Percentiles rank a stretch among this genome's conserved stretches.
These are phyloP conservation scores for Epirrita christyi DNA, from an alignment of 2,888 invertebrate genomes.

Conservation along the genomic window DNA sequence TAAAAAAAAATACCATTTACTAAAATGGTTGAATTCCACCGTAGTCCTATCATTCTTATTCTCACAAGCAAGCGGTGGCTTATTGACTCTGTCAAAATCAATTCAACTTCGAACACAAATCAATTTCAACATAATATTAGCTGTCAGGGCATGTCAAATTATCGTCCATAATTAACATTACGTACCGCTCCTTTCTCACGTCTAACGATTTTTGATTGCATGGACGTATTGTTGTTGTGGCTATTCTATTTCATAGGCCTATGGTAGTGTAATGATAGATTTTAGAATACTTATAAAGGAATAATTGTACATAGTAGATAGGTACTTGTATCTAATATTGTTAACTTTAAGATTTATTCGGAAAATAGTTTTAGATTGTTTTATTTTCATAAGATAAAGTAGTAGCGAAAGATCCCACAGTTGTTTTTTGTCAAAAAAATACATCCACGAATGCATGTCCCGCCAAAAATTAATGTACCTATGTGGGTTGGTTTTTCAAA, in stretches of 20 bases:
- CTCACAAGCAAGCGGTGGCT: slow-evolving; percentile 71
- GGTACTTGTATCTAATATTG: too few relatives aligned
- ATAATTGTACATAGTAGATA: neutral
- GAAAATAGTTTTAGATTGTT: too few relatives aligned
- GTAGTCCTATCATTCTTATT: slow-evolving; percentile 42
- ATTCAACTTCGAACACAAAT: slow-evolving; percentile 83
- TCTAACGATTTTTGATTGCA: slow-evolving; percentile 56
- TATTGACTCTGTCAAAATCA: slow-evolving; percentile 83
- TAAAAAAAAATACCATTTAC: too few relatives aligned
- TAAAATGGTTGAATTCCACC: slow-evolving; percentile 30
- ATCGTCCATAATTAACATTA: slow-evolving; percentile 73
- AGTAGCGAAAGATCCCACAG: too few relatives aligned
- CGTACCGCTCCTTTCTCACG: slow-evolving; percentile 68
- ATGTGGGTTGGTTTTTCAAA: too few relatives aligned
- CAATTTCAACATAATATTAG: slow-evolving; percentile 80
- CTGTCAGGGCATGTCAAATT: slow-evolving; percentile 82
- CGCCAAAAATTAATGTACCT: too few relatives aligned
- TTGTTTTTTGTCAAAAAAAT: too few relatives aligned
- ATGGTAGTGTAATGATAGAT: slow-evolving; percentile 18
- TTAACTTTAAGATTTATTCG: too few relatives aligned
- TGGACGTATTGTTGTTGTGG: slow-evolving; percentile 53
- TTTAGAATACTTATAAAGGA: slow-evolving; percentile 2
- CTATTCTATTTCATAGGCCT: slow-evolving; percentile 37
- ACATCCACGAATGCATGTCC: too few relatives aligned
- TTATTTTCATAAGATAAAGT: too few relatives aligned